Base-by-base conservation (phyloP, 2,888 invertebrate species). In the Caenorhabditis sp. region DNA sequence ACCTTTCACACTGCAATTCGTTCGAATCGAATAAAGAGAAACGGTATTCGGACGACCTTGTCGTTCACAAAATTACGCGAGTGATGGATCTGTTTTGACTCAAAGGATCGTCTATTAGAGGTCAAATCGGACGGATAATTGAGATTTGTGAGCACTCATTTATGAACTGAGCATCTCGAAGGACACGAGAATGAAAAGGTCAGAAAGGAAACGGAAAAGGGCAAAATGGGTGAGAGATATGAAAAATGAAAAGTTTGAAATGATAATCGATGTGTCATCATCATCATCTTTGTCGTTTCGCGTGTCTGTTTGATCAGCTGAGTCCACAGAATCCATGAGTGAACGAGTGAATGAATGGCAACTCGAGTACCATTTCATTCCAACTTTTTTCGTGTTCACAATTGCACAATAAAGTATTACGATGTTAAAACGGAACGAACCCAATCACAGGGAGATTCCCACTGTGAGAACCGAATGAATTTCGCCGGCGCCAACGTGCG, bases 301-400 rank as follows among this genome's bases (percentile, higher is more conserved):
- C 32, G 50, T 55, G n/a, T 26, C 39, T 70, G 45, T 70, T 59
- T 70, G 70, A 70, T 59, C 59, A 70, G 53, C 70, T 70, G 70
- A 59, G 70, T 61, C 70, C 53, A 70, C 70, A 70, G 52, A 43
- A 56, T 68, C 68, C n/a, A n/a, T n/a, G n/a, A n/a, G n/a, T n/a
- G n/a, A n/a, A n/a, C n/a, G n/a, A n/a, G n/a, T n/a, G n/a, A n/a
- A 68, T 68, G 68, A 68, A 68, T 68, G 68, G 68, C 68, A 68
- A 68, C 66, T 56, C 56, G 53, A 53, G 53, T 24, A 24, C 24
- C 45, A 27, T 43, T 58, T 30, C 22, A 27, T 20, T 11, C 20
- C 22, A 27, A 48, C 41, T 35, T 35, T 8, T 30, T 24, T 50
- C 32, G 15, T 30, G 30, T 8, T 20, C 22, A 24, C 20, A 46